Percentiles rank a stretch among this genome's conserved stretches.
Evolutionary conservation across 2,888 invertebrate species (phyloP).

Genomic region (Embidobia sp.): DNA sequence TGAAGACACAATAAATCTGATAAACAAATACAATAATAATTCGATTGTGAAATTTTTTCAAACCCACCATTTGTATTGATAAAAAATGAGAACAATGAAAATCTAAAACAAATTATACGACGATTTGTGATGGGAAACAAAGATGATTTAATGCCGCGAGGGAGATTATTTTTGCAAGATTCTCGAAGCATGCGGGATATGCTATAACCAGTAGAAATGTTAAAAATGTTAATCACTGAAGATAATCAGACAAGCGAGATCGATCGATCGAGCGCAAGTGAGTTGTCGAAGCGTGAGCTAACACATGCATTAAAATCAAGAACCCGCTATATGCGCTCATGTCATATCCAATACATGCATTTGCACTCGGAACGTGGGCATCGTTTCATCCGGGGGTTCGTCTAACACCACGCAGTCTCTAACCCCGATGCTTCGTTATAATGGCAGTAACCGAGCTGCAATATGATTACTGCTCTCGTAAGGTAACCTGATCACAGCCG

Average conservation of each 20-base stretch:
- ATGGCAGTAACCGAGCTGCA: constrained; percentile 81
- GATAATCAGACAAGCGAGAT: constrained; percentile 45
- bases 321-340: constrained; percentile 76
- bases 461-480: constrained; percentile 81
- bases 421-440: constrained; percentile 75
- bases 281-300: constrained; percentile 53
- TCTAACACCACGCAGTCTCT: constrained; percentile 69
- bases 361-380: constrained; percentile 62
- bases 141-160: too few relatives aligned
- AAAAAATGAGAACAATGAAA: too few relatives aligned
- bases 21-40: too few relatives aligned
- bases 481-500: constrained; percentile 81
- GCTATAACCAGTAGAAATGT: not conserved
- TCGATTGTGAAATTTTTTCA: too few relatives aligned
- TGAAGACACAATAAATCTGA: too few relatives aligned
- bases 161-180: too few relatives aligned
- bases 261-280: constrained; percentile 52
- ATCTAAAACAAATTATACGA: too few relatives aligned
- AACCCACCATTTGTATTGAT: too few relatives aligned
- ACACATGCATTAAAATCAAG: constrained; percentile 79
- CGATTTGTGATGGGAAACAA: too few relatives aligned
- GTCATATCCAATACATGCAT: constrained; percentile 80
- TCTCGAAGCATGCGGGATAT: constrained; percentile 3
- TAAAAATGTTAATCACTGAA: constrained; percentile 25
- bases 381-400: constrained; percentile 62